Evolutionary conservation across 2,888 invertebrate genomes (phyloP), one percentile per base, ranked within the genome.

Genomic region (Oxycera nigricornis): DNA sequence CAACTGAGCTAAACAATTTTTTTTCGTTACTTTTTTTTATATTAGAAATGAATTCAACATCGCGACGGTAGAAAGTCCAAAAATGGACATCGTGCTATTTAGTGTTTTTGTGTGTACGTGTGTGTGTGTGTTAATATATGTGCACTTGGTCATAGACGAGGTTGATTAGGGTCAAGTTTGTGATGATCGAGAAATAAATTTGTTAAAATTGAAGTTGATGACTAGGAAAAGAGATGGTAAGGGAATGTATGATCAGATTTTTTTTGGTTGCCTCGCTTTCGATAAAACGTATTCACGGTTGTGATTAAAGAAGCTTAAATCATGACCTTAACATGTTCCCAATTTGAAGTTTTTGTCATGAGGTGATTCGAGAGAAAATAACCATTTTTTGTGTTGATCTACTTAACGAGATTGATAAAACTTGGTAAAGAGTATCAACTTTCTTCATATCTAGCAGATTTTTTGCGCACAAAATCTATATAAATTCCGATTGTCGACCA

Each of bases 131-230:
- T 35, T 55, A 55, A 20, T 55, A 6, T 55, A 55, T 55, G 20
- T 55, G n/a, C n/a, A n/a, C n/a, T n/a, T n/a, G n/a, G n/a, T n/a
- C n/a, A n/a, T n/a, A n/a, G n/a, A n/a, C n/a, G n/a, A 26, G 7
- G 24, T 57, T 57, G 28, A 57, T 57, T 57, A 57, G 57, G 57
- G 57, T 57, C 57, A 57, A 57, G 57, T 57, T 57, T 57, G 55
- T 55, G 55, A 20, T 22, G 55, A 55, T 55, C 6, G 24, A 57
- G 28, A 57, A 46, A 46, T 46, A 46, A 46, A 17, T 46, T n/a
- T 46, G 6, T 46, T n/a, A 46, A 46, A 46, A n/a, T 46, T 46
- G 46, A n/a, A 46, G 46, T 46, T 7, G 46, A 46, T 14, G 46
- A 46, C 6, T n/a, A 2, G 46, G 14, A 11, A 17, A 3, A 46